Conservation (phyloP, 2,113 vertebrate genomes). For the Cromileptes altivelis region DNA sequence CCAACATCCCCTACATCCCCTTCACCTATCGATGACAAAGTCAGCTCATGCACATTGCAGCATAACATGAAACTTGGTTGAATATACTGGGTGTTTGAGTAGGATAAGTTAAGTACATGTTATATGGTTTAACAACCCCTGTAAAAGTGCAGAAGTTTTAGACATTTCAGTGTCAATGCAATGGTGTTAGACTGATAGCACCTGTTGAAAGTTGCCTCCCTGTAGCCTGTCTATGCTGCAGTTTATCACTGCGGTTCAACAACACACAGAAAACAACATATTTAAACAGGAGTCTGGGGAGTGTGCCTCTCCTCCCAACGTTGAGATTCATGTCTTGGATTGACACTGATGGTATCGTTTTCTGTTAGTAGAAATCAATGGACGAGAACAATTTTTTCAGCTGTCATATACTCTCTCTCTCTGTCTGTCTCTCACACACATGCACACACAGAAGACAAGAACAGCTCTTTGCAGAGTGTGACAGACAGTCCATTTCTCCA, state of each 20-base stretch:
- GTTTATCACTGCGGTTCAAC: neutral
- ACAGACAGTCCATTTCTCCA: conserved; percentile 41
- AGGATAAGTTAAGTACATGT: too few relatives aligned
- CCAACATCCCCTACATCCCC: too few relatives aligned
- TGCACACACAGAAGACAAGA: neutral
- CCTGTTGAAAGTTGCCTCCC: neutral
- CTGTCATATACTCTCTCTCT: neutral
- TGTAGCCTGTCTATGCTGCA: neutral
- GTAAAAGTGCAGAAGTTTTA: too few relatives aligned
- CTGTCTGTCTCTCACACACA: neutral
- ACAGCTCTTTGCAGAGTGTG: neutral
- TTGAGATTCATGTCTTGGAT: neutral
- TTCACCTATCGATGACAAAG: too few relatives aligned
- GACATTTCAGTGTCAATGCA: too few relatives aligned
- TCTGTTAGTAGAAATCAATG: conserved; percentile 2
- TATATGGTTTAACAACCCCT: too few relatives aligned
- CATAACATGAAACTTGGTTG: too few relatives aligned
- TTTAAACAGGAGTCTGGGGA: neutral
- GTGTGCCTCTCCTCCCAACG: neutral
- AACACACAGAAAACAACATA: neutral
- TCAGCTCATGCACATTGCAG: too few relatives aligned
- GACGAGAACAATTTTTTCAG: neutral
- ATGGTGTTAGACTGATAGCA: neutral
- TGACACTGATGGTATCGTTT: conserved; percentile 18
- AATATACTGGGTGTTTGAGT: too few relatives aligned